Percentiles rank a stretch among this genome's conserved stretches.
Evolutionary conservation across 2,113 vertebrate genomes (phyloP).

Genomic region (Paraplagusia blochii): DNA sequence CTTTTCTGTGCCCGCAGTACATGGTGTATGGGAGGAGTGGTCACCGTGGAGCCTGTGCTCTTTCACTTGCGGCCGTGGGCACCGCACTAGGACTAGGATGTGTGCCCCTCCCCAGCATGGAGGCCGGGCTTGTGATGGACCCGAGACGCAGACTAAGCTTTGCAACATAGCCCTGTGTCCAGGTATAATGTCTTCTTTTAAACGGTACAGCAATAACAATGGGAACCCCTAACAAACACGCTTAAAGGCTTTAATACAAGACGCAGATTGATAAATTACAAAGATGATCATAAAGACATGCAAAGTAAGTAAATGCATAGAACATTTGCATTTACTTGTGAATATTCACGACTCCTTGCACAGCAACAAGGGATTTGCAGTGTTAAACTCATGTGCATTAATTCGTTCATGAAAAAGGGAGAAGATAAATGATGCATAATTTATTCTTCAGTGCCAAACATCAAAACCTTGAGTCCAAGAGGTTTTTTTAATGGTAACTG

Average conservation of each 20-base stretch:
- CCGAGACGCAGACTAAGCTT: constrained; percentile 97
- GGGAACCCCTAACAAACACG: constrained; percentile 1
- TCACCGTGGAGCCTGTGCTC: constrained; percentile 99
- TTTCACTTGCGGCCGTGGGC: constrained; percentile 97
- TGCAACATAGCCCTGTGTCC: constrained; percentile 99
- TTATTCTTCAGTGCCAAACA: constrained; percentile 7
- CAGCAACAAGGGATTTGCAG: constrained; percentile 9
- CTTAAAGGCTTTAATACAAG: not conserved
- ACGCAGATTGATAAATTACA: constrained; percentile 10
- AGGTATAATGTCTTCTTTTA: constrained; percentile 75
- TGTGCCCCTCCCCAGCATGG: constrained; percentile 95
- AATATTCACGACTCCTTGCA: constrained; percentile 37
- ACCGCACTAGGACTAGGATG: constrained; percentile 94
- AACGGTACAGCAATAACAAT: constrained; percentile 10
- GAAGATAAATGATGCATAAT: too few relatives aligned
- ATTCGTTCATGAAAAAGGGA: too few relatives aligned
- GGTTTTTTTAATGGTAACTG: too few relatives aligned
- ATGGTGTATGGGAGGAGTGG: constrained; percentile 99
- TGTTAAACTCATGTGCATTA: constrained; percentile 10
- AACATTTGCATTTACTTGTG: constrained; percentile 27
- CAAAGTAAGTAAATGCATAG: constrained; percentile 54
- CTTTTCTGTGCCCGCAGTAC: constrained; percentile 92
- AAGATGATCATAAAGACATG: constrained; percentile 20
- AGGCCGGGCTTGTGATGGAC: constrained; percentile 94
- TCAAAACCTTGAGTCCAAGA: too few relatives aligned